A percentile compares a stretch with the other conserved stretches of the same genome.
Evolutionary conservation across 1,140 invertebrate genomes (phyloP).

Genomic region (Brachionus sp.): DNA sequence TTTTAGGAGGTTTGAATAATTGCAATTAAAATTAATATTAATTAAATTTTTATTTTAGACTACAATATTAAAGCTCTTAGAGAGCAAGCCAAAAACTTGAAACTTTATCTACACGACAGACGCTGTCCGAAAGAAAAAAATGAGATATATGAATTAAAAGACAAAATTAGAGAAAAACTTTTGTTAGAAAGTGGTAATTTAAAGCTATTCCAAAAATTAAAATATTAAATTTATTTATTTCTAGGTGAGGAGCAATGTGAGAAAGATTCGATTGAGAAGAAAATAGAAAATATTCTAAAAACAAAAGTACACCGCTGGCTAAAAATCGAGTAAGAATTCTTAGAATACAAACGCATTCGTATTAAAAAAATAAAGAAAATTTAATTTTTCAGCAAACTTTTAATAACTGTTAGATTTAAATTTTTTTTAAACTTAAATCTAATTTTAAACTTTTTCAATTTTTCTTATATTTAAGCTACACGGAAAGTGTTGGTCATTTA

Average conservation of each 20-base stretch:
- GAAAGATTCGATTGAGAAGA: neutral
- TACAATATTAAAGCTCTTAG: neutral
- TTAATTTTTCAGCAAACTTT: neutral
- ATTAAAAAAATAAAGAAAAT: too few species aligned
- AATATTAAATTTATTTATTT: neutral
- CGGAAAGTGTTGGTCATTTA: neutral
- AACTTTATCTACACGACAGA: neutral
- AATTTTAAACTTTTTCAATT: neutral
- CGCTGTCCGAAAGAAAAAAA: constrained; percentile 2
- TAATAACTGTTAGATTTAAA: too few species aligned
- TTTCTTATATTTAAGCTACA: neutral
- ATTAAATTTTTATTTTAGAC: neutral
- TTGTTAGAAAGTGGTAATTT: neutral
- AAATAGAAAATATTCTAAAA: constrained; percentile 10
- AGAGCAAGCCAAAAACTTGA: neutral
- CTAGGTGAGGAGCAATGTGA: neutral
- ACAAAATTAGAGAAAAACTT: neutral
- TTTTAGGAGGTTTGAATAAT: neutral
- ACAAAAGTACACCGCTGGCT: constrained; percentile 35
- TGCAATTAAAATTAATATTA: neutral
- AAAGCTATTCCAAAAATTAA: too few species aligned
- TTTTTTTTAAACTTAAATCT: too few species aligned
- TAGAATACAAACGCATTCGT: too few species aligned
- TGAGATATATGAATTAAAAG: constrained; percentile 10
- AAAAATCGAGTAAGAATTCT: constrained; percentile 10